Base-by-base conservation (phyloP, 2,888 invertebrate genomes). In the Scaptomyza flava region DNA sequence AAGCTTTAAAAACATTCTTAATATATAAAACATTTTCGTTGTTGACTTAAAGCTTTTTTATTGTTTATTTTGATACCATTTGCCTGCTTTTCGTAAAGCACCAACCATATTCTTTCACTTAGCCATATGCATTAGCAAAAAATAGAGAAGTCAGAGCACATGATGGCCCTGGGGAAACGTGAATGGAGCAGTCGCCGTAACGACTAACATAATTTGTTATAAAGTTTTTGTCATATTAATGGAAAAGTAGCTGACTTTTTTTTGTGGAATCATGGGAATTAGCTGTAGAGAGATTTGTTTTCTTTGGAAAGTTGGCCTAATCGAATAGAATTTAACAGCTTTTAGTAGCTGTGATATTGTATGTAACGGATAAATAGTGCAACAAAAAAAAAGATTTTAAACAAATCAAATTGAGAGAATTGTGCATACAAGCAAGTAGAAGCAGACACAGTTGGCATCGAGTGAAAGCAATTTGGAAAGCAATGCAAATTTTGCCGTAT, bases 211-310 rank as follows among this genome's bases (percentile, higher is more conserved):
- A 87, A 88, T 83, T 87, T 87, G 87, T 88, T 87, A 68, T 75
- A 82, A 89, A 87, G 73, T 89, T 89, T 86, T 78, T 83, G 75
- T 77, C 87, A 83, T 80, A 87, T 85, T 85, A 83, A 87, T 81
- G 79, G 78, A 81, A 79, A 85, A 81, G 81, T 81, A 76, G 77
- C 81, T 68, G 70, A 66, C 71, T 46, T 46, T 72, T 52, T 38
- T 45, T 23, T 27, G 27, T 27, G 63, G 70, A 72, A 68, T 80
- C 87, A 69, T 69, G 81, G 82, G 85, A 74, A 79, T 87, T 82
- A 80, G 51, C 64, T 60, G 73, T 64, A 61, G 51, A 70, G 61
- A 58, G 17, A 48, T 50, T 36, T 54, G 20, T 30, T 46, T 50
- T 52, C 31, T 58, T 46, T 54, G 34, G 17, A 68, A 62, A 70